A percentile compares a stretch with the other conserved stretches of the same genome.
Conservation (phyloP, 1,140 invertebrate species). For the Lucilia cuprina region DNA sequence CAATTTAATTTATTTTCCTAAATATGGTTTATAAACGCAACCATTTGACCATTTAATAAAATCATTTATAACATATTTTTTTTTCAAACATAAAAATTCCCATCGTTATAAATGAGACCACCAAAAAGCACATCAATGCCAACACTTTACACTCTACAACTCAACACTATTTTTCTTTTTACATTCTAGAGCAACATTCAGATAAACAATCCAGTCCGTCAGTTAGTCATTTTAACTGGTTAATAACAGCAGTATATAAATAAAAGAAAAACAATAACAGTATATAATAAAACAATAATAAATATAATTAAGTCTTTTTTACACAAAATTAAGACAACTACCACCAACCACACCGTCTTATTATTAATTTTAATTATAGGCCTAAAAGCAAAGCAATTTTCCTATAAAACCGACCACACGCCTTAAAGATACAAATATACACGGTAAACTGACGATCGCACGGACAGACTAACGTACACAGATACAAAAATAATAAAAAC, state of each 20-base stretch:
- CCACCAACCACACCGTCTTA: background rate
- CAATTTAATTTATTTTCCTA: too few species aligned
- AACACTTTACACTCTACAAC: background rate
- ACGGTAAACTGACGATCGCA: too few species aligned
- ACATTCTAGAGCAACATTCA: background rate
- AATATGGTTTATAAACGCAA: too few species aligned
- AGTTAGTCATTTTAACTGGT: background rate
- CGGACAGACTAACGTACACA: background rate
- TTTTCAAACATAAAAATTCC: too few species aligned
- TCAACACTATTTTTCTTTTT: too few species aligned
- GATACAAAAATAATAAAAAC: background rate
- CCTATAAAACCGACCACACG: slow-evolving; percentile 7
- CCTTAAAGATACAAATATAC: background rate
- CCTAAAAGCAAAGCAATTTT: background rate
- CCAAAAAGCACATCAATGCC: background rate
- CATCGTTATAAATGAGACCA: too few species aligned
- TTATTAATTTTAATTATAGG: slow-evolving; percentile 16
- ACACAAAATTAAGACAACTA: slow-evolving; percentile 14
- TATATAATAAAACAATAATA: background rate
- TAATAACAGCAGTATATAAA: background rate
- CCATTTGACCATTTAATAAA: too few species aligned
- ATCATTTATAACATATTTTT: too few species aligned
- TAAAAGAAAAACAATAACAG: background rate
- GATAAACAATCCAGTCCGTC: background rate
- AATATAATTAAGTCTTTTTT: slow-evolving; percentile 4